These are phyloP conservation scores for Vanessa tameamea DNA, from an alignment of 1,140 invertebrate genomes.

Conservation along the genomic window DNA sequence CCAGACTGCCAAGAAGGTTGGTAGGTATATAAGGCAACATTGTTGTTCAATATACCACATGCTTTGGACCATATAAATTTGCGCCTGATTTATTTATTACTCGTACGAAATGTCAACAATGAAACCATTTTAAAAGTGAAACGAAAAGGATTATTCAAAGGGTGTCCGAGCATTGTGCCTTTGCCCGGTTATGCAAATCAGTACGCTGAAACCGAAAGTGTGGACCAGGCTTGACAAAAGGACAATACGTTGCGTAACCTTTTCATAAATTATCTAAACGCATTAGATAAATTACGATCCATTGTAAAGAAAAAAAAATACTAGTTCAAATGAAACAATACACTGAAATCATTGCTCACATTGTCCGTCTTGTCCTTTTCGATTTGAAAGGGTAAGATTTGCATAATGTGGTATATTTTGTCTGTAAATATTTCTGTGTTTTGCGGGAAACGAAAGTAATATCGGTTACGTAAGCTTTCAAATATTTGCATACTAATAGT, in stretches of 20 bases:
- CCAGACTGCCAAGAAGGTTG: slow-evolving; percentile 36
- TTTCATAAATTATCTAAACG: slow-evolving; percentile 76
- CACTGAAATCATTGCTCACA: slow-evolving; percentile 49
- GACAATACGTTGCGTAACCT: slow-evolving; percentile 60
- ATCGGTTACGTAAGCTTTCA: slow-evolving; percentile 38
- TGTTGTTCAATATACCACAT: slow-evolving; percentile 54
- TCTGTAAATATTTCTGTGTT: slow-evolving; percentile 70
- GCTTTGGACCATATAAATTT: slow-evolving; percentile 60
- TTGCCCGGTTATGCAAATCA: slow-evolving; percentile 75
- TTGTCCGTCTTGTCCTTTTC: slow-evolving; percentile 49
- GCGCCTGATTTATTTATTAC: slow-evolving; percentile 78
- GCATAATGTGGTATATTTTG: slow-evolving; percentile 61
- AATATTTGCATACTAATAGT: slow-evolving; percentile 48
- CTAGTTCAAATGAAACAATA: slow-evolving; percentile 51
- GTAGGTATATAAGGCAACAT: slow-evolving; percentile 60
- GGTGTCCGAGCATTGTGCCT: slow-evolving; percentile 66
- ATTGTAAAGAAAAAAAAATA: slow-evolving; percentile 62
- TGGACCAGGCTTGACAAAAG: slow-evolving; percentile 51
- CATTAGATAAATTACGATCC: slow-evolving; percentile 71
- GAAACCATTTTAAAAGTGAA: slow-evolving; percentile 75
- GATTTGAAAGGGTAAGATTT: slow-evolving; percentile 57
- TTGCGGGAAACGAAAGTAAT: slow-evolving; percentile 71
- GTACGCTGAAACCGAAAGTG: slow-evolving; percentile 78
- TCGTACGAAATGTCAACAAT: slow-evolving; percentile 75
- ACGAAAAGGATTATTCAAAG: slow-evolving; percentile 75